Base-by-base conservation (phyloP, 1,140 invertebrate genomes). In the Leptoteleia sp. region DNA sequence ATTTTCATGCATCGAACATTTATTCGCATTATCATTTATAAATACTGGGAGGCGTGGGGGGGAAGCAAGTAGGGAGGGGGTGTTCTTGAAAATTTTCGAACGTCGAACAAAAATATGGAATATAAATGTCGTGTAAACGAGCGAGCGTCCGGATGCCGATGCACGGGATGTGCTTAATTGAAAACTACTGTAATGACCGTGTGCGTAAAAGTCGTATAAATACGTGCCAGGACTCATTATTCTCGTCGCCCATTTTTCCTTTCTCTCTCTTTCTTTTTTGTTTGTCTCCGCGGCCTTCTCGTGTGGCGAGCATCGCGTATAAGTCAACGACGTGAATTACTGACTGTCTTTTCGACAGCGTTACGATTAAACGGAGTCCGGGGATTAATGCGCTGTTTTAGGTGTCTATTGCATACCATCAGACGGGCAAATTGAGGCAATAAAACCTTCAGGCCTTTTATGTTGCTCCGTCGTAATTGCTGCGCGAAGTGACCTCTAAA, bases 401-500 rank as follows among this genome's bases (percentile, higher is more conserved):
- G 67, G 65, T 61, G 75, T 77, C 75, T 59, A 77, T 77, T 59
- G 65, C 65, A 65, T 22, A 67, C 67, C 59, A 71, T 77, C 50
- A 67, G 42, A 65, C 75, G 67, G 22, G 8, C 61, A 67, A 77
- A 77, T 77, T 71, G 75, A 77, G 59, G 65, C 52, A 77, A 77
- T 77, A 77, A 77, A 77, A 72, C 59, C 67, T 62, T 71, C 61
- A 50, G 59, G 52, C 67, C 67, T 78, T 78, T 78, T 78, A 72
- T 67, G 52, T 59, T 19, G 59, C 25, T 48, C 16, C 35, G 43
- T 47, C 57, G 57, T 76, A 76, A 76, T 76, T 70, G 59, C 73
- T 43, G 40, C 45, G 45, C 43, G 35, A 78, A 72, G 52, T 78
- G 75, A 72, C 67, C 75, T 67, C 37, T 72, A 64, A 71, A 78